Percentiles rank a stretch among this genome's conserved stretches.
These are phyloP conservation scores for Drosophila pruinosa DNA, from an alignment of 1,140 invertebrate genomes.

Conservation along the genomic window DNA sequence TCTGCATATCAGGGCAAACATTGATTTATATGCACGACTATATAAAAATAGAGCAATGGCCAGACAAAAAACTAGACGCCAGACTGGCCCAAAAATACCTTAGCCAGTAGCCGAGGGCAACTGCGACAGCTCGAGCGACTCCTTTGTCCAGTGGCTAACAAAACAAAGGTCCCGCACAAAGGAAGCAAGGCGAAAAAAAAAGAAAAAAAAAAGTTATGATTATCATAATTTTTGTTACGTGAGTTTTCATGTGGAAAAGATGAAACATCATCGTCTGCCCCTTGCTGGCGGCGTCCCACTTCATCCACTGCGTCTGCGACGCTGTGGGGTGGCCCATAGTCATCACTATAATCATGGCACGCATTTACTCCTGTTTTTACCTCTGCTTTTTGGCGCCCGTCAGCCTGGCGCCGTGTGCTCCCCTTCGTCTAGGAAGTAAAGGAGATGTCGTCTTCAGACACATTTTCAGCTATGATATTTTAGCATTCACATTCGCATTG, in stretches of 20 bases:
- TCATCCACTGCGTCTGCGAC: not conserved
- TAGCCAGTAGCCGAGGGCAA: constrained; percentile 3
- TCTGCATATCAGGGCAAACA: constrained; percentile 74
- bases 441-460: constrained; percentile 58
- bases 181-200: not conserved
- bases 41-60: constrained; percentile 65
- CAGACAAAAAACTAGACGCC: constrained; percentile 73
- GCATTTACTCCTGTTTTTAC: constrained; percentile 83
- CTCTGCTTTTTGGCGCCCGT: constrained; percentile 81
- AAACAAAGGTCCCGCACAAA: constrained; percentile 46
- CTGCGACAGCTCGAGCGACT: constrained; percentile 5
- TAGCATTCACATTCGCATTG: constrained; percentile 43
- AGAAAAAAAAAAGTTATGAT: constrained; percentile 72
- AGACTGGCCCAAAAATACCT: constrained; percentile 64
- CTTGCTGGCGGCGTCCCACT: constrained; percentile 2
- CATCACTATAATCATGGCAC: constrained; percentile 82
- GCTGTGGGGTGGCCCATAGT: constrained; percentile 73
- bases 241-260: constrained; percentile 83
- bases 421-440: not conserved
- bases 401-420: constrained; percentile 67
- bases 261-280: constrained; percentile 80
- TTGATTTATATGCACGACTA: constrained; percentile 81
- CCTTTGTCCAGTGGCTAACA: constrained; percentile 69
- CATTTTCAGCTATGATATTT: constrained; percentile 56
- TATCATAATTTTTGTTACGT: constrained; percentile 83